phyloP scores from a whole-genome alignment of 2,888 invertebrate species.

The Onthophagus sagittarius region DNA sequence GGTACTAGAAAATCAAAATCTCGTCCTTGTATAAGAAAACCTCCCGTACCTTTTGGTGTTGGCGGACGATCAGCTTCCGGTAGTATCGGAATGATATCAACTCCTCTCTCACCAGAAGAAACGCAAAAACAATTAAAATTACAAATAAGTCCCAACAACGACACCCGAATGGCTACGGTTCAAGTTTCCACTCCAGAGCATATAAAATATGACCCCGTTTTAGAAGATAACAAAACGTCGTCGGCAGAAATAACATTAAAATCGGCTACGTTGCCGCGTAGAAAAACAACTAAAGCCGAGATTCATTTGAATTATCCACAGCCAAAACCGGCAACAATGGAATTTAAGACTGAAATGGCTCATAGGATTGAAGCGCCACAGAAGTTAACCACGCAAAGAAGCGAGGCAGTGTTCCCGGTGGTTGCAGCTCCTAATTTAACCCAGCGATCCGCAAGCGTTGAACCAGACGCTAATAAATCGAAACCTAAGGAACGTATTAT shows the following conservation, averaged over 20 bases:
- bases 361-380: slow-evolving; percentile 52
- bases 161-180: slow-evolving; percentile 41
- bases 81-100: slow-evolving; percentile 45
- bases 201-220: slow-evolving; percentile 31
- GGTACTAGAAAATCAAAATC: slow-evolving; percentile 49
- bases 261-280: slow-evolving; percentile 63
- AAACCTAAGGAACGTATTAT: slow-evolving; percentile 62
- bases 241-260: slow-evolving; percentile 64
- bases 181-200: slow-evolving; percentile 42
- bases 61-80: slow-evolving; percentile 58
- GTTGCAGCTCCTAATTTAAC: slow-evolving; percentile 37
- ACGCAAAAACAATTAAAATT: slow-evolving; percentile 13
- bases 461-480: slow-evolving; percentile 48
- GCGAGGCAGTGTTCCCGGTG: slow-evolving; percentile 58
- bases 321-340: slow-evolving; percentile 48
- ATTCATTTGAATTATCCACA: slow-evolving; percentile 56
- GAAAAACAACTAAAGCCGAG: slow-evolving; percentile 63
- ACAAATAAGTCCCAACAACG: slow-evolving; percentile 36
- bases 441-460: slow-evolving; percentile 52
- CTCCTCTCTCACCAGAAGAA: slow-evolving; percentile 27
- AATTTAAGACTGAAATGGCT: slow-evolving; percentile 60
- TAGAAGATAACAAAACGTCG: slow-evolving; percentile 52
- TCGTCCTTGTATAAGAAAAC: slow-evolving; percentile 54
- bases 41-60: slow-evolving; percentile 62
- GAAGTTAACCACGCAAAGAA: slow-evolving; percentile 50